phyloP scores from a whole-genome alignment of 2,113 vertebrate genomes.

The Hypocryptadius cinnamomeus region DNA sequence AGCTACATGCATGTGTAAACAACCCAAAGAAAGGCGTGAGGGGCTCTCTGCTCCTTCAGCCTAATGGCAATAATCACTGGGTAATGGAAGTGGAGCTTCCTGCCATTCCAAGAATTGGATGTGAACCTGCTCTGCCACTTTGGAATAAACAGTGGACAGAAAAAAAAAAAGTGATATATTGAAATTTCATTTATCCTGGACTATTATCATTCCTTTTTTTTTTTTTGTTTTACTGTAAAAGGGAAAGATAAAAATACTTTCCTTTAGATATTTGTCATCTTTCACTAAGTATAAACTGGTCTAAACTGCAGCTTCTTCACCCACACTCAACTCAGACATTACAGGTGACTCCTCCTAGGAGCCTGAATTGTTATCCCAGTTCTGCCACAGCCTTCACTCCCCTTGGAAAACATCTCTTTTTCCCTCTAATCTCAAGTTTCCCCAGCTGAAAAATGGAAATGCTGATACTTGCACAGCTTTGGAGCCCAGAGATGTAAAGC shows the following conservation, averaged over 20 bases:
- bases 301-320: neutral
- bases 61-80: neutral
- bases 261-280: neutral
- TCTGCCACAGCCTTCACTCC: neutral
- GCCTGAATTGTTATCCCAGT: neutral
- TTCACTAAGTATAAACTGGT: neutral
- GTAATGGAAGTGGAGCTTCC: neutral
- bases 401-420: neutral
- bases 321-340: neutral
- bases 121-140: neutral
- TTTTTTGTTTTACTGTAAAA: neutral
- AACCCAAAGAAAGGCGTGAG: neutral
- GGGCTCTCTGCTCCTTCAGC: neutral
- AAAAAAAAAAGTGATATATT: neutral
- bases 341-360: neutral
- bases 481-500: constrained; percentile 3
- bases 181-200: neutral
- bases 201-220: neutral
- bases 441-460: neutral
- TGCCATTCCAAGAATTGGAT: neutral
- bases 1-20: neutral
- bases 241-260: neutral
- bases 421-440: neutral
- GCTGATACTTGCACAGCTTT: neutral
- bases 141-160: neutral